Evolutionary conservation across 2,888 invertebrate genomes (phyloP), one percentile per base, ranked within the genome.

Genomic region (Junonia oenone): DNA sequence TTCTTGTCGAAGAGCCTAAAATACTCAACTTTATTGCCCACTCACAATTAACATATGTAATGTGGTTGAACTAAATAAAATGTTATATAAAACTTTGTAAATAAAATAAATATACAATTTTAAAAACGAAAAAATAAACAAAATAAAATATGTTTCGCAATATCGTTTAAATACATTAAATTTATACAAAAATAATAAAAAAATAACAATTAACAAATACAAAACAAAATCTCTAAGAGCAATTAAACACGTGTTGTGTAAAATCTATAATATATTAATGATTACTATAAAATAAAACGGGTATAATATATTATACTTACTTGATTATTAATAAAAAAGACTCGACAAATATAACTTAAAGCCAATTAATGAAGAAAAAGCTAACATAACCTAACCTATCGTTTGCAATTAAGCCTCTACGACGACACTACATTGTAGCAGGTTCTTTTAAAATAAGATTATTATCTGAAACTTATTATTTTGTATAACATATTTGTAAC

Each of bases 1-100:
- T 60, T 59, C 59, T 56, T 47, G 56, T 56, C 58, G 58, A 60
- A 49, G 22, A n/a, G 55, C 51, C 59, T 62, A 58, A 62, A 62
- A 58, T 62, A 59, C 51, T 38, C 43, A 19, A 38, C 31, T 55
- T 53, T 52, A 56, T 50, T 46, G 52, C 49, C 38, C 40, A 56
- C 33, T 38, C 45, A n/a, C 33, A 29, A 49, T 49, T 52, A 49
- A 52, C 38, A 47, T 53, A 38, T 38, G 22, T 29, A 45, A 45
- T 45, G 4, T n/a, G 31, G 0, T 2, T n/a, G 11, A 33, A 3
- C 11, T 11, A 33, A 33, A n/a, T 33, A n/a, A n/a, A n/a, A n/a
- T n/a, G n/a, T n/a, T n/a, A n/a, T n/a, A n/a, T n/a, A n/a, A n/a
- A n/a, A n/a, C n/a, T n/a, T n/a, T n/a, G n/a, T n/a, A n/a, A n/a